Evolutionary conservation across 2,888 invertebrate species (phyloP).

Genomic region (Hypsopygia costalis): DNA sequence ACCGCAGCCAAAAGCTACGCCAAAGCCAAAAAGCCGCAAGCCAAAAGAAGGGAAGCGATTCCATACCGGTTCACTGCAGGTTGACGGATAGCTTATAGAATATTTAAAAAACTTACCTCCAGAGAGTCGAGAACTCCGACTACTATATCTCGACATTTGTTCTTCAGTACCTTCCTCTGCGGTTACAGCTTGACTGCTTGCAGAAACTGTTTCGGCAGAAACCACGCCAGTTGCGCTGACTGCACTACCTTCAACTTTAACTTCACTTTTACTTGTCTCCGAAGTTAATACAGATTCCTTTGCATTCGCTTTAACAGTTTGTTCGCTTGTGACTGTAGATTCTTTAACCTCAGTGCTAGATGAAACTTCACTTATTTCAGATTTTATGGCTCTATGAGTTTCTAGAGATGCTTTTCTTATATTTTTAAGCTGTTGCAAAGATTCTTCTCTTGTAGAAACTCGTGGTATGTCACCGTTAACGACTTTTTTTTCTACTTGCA

Average conservation of each 20-base stretch:
- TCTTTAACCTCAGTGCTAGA: constrained; percentile 51
- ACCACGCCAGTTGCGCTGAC: constrained; percentile 33
- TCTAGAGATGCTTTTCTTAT: constrained; percentile 64
- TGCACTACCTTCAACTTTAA: constrained; percentile 26
- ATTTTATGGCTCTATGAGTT: constrained; percentile 57
- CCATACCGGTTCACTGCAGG: too few species aligned
- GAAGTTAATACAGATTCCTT: constrained; percentile 7
- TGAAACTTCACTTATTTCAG: constrained; percentile 44
- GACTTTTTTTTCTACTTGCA: constrained; percentile 12
- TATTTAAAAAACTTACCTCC: constrained; percentile 79
- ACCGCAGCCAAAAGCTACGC: too few species aligned
- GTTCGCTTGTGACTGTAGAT: constrained; percentile 43
- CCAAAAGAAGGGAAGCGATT: too few species aligned
- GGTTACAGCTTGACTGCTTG: constrained; percentile 65
- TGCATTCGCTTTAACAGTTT: constrained; percentile 35
- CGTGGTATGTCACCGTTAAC: not conserved
- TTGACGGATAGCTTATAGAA: too few species aligned
- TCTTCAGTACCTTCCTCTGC: constrained; percentile 52
- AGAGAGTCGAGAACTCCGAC: constrained; percentile 82
- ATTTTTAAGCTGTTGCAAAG: constrained; percentile 42
- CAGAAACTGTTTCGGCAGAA: constrained; percentile 28
- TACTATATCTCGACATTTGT: constrained; percentile 79
- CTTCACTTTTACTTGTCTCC: constrained; percentile 22
- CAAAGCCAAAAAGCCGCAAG: too few species aligned
- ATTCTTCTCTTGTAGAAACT: constrained; percentile 40